A percentile compares a stretch with the other conserved stretches of the same genome.
These are phyloP conservation scores for Amblyraja radiata DNA, from an alignment of 2,797 vertebrate species.

Conservation along the genomic window DNA sequence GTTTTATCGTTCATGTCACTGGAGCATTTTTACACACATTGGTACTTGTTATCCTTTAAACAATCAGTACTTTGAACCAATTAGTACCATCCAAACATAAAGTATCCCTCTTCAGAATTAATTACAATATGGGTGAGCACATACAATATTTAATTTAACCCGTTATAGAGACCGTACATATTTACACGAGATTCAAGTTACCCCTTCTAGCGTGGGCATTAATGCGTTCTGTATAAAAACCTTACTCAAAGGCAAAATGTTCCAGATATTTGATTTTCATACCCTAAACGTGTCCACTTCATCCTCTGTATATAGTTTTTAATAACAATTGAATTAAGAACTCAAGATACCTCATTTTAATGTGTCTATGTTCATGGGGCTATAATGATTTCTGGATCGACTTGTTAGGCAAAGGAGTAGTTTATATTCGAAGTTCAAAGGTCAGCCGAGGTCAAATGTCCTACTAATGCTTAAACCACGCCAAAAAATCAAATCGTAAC, in stretches of 20 bases:
- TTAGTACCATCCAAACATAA: neutral
- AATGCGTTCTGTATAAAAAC: neutral
- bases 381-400: neutral
- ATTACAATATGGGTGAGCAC: too few species aligned
- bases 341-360: neutral
- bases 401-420: neutral
- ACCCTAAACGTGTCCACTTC: neutral
- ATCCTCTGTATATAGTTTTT: neutral
- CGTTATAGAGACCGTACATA: neutral
- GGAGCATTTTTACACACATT: neutral
- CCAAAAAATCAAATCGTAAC: neutral
- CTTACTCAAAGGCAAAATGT: neutral
- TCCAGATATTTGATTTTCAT: neutral
- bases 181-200: neutral
- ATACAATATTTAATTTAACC: neutral
- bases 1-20: neutral
- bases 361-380: neutral
- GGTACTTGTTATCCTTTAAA: neutral
- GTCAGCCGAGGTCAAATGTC: constrained; percentile 32
- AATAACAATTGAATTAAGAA: neutral
- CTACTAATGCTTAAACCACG: neutral
- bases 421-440: constrained; percentile 17
- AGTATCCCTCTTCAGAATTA: neutral
- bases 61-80: neutral
- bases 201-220: neutral